Evolutionary conservation across 2,888 invertebrate species (phyloP).

Genomic region (Prosopocoilus inquinatus): DNA sequence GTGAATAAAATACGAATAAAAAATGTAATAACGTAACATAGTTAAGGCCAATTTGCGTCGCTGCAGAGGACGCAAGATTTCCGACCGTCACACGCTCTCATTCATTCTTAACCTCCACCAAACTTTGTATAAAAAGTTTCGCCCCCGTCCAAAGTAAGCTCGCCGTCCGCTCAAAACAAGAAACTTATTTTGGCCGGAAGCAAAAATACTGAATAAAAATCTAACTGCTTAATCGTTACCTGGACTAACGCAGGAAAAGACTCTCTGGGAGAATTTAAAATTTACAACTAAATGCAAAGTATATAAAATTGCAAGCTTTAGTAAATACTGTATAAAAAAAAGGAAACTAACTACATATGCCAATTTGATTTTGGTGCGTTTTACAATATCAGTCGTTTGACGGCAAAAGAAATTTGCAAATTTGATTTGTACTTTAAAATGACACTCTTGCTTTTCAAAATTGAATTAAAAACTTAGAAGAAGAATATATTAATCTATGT

Average conservation of each 20-base stretch:
- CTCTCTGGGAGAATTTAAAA: conserved; percentile 3
- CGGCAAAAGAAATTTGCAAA: conserved; percentile 17
- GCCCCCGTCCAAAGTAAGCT: too few relatives aligned
- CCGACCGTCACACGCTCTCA: conserved; percentile 17
- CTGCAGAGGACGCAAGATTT: conserved; percentile 8
- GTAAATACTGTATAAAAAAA: conserved; percentile 34
- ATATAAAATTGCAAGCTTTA: conserved; percentile 32
- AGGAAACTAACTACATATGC: conserved; percentile 20
- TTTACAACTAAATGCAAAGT: conserved; percentile 22
- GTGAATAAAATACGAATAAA: conserved; percentile 45
- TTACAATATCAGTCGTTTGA: conserved; percentile 20
- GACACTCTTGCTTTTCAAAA: conserved; percentile 7
- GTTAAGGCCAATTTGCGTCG: conserved; percentile 42
- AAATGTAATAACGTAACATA: conserved; percentile 44
- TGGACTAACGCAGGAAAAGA: conserved; percentile 1
- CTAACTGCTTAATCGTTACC: conserved; percentile 1
- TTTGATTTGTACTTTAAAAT: conserved; percentile 16
- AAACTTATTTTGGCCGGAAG: too few relatives aligned
- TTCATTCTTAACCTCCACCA: conserved; percentile 41
- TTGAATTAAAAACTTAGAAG: too few relatives aligned
- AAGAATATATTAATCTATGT: too few relatives aligned
- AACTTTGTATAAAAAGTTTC: conserved; percentile 22
- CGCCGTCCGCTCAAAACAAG: background rate
- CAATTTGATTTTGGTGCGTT: conserved; percentile 8
- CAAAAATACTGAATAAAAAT: conserved; percentile 3